Percentiles rank a stretch among this genome's conserved stretches.
These are phyloP conservation scores for Palythoa grandis DNA, from an alignment of 92 coral and sea anemone species.

Conservation along the genomic window DNA sequence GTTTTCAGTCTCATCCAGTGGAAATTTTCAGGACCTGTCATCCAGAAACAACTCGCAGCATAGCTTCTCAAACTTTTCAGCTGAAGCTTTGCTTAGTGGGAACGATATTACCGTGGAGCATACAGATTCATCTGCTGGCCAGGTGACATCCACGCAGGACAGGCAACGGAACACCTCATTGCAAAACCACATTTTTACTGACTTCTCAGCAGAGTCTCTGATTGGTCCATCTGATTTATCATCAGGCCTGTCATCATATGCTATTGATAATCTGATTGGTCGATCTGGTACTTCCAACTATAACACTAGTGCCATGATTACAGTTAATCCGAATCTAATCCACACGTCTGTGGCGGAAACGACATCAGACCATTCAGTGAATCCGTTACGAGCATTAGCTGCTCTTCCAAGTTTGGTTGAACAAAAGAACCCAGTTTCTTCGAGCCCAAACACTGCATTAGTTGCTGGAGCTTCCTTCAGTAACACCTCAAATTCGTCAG, in stretches of 20 bases:
- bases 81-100: conserved; percentile 82
- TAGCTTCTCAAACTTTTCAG: conserved; percentile 81
- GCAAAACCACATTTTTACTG: conserved; percentile 77
- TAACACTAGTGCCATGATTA: conserved; percentile 79
- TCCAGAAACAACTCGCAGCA: conserved; percentile 58
- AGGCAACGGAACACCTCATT: conserved; percentile 55
- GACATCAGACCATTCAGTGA: conserved; percentile 36
- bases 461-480: background rate
- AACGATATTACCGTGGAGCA: conserved; percentile 61
- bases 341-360: conserved; percentile 59
- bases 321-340: conserved; percentile 84
- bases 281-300: conserved; percentile 71
- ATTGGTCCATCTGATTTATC: conserved; percentile 78
- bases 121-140: conserved; percentile 44
- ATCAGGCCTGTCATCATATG: conserved; percentile 76
- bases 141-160: conserved; percentile 52
- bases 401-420: conserved; percentile 66
- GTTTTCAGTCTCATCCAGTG: conserved; percentile 46
- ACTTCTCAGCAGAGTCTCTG: conserved; percentile 87
- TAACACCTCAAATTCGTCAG: conserved; percentile 16
- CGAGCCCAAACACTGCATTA: conserved; percentile 30
- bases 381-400: conserved; percentile 58
- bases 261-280: conserved; percentile 85
- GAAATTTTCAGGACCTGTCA: conserved; percentile 62
- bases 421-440: conserved; percentile 36